Conservation (phyloP, 1,140 invertebrate genomes). For the Drosophila setifemur region DNA sequence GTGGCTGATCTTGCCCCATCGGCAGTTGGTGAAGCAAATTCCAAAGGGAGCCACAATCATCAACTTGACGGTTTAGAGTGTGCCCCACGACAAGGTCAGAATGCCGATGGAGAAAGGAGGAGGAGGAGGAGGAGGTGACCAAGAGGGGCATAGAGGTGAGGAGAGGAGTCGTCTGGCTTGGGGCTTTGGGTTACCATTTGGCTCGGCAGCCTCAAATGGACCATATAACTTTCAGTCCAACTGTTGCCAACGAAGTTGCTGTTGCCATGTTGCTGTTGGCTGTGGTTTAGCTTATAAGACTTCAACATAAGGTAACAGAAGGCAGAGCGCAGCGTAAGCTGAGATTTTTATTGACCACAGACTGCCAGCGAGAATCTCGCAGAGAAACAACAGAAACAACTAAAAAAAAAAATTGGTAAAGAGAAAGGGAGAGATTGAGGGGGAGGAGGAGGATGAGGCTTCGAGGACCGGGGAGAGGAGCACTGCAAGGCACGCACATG, state of each 20-base stretch:
- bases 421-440: neutral
- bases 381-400: neutral
- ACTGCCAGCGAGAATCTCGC: constrained; percentile 20
- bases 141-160: constrained; percentile 5
- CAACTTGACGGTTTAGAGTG: constrained; percentile 45
- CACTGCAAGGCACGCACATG: constrained; percentile 55
- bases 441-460: neutral
- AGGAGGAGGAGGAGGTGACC: neutral
- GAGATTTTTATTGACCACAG: constrained; percentile 71
- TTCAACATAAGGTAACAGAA: constrained; percentile 69
- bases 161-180: constrained; percentile 10
- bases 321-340: constrained; percentile 54
- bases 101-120: constrained; percentile 21
- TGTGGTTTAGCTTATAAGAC: constrained; percentile 75
- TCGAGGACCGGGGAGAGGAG: neutral
- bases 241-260: constrained; percentile 47
- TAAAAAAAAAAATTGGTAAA: neutral
- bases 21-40: neutral
- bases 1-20: constrained; percentile 7
- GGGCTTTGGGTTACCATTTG: constrained; percentile 34
- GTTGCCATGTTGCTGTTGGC: constrained; percentile 42
- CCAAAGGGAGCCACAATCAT: constrained; percentile 10
- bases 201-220: constrained; percentile 67
- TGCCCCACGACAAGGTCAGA: constrained; percentile 59
- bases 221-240: constrained; percentile 77